Evolutionary conservation across 2,888 invertebrate species (phyloP).

Genomic region (Fragum fragum): DNA sequence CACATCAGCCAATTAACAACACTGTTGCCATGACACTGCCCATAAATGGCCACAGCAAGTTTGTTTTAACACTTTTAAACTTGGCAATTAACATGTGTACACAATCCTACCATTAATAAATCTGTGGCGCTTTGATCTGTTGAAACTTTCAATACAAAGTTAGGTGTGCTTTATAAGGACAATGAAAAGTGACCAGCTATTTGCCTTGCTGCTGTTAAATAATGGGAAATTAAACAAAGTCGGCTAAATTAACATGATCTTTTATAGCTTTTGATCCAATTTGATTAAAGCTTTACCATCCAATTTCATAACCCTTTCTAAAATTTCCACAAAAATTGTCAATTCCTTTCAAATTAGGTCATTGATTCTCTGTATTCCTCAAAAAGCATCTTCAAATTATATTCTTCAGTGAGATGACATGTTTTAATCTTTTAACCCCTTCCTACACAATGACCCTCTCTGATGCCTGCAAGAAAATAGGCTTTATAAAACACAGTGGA

Average conservation of each 20-base stretch:
- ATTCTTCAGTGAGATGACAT: no score
- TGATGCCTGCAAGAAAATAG: no score
- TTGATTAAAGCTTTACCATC: neutral
- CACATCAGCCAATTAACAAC: conserved; percentile 68
- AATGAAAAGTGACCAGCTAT: conserved; percentile 17
- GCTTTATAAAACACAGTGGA: no score
- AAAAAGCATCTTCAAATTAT: no score
- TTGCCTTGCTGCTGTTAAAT: conserved; percentile 17
- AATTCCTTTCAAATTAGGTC: no score
- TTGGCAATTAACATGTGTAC: conserved; percentile 60
- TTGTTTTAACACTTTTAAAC: conserved; percentile 65
- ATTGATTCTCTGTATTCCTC: no score
- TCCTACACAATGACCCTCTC: no score
- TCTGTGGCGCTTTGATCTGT: conserved; percentile 47
- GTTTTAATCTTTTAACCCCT: no score
- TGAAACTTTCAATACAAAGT: conserved; percentile 8
- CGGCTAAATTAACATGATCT: conserved; percentile 24
- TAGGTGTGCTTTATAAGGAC: conserved; percentile 1
- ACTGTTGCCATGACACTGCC: conserved; percentile 58
- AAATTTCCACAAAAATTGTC: neutral
- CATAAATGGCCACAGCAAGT: conserved; percentile 57
- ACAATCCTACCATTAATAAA: conserved; percentile 47
- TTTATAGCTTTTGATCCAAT: conserved; percentile 24
- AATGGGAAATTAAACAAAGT: conserved; percentile 26
- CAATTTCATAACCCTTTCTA: neutral